phyloP scores from a whole-genome alignment of 2,888 invertebrate species.

The Corbicula japonica region DNA sequence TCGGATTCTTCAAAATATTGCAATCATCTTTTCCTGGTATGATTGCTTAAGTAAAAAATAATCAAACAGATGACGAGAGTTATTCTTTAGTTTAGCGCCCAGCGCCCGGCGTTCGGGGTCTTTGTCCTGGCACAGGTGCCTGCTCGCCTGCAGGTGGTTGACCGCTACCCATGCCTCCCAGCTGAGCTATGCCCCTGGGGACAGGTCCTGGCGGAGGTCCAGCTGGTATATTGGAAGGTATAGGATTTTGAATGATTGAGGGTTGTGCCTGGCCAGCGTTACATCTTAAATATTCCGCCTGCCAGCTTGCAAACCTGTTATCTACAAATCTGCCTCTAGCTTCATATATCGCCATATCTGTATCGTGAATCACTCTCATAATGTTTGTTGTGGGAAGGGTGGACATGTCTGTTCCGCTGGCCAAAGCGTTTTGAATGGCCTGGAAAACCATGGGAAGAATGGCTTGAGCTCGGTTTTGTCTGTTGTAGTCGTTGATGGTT shows the following conservation, averaged over 20 bases:
- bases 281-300: conserved; percentile 17
- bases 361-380: not conserved
- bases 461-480: not conserved
- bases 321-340: not conserved
- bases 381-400: conserved; percentile 1
- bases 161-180: too few relatives aligned
- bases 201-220: not conserved
- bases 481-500: not conserved
- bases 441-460: not conserved
- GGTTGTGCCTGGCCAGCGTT: not conserved
- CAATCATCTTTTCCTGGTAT: too few relatives aligned
- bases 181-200: too few relatives aligned
- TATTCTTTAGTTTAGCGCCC: too few relatives aligned
- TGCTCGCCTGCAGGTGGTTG: too few relatives aligned
- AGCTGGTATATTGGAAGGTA: not conserved
- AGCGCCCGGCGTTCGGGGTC: too few relatives aligned
- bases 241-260: not conserved
- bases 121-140: too few relatives aligned
- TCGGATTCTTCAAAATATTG: too few relatives aligned
- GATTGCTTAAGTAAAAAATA: too few relatives aligned
- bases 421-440: not conserved
- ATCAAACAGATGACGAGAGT: too few relatives aligned
- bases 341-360: conserved; percentile 12
- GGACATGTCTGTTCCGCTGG: not conserved
- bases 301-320: conserved; percentile 5